Evolutionary conservation across 2,797 vertebrate species (phyloP), one percentile per base, ranked within the genome.

Genomic region (Buphagus erythrorhynchus): DNA sequence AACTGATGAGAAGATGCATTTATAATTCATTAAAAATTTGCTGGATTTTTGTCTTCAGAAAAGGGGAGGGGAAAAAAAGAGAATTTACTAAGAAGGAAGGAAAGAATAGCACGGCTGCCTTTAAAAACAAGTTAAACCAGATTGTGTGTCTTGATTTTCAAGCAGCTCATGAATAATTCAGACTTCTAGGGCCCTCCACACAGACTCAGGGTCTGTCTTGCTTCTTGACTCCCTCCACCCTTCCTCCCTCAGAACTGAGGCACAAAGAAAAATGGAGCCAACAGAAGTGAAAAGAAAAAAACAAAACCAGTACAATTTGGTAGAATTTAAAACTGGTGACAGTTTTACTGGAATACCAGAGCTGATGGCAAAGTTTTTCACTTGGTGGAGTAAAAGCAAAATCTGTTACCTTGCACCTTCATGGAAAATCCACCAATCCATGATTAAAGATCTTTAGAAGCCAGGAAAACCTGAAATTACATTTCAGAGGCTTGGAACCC

Each of bases 11-110:
- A 95, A n/a, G 72, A 83, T 55, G 66, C 78, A 97, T 85, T 91
- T 91, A 97, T 97, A 94, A 97, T 97, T 96, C 96, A 98, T 97
- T 97, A 96, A 97, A 95, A 93, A 97, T 76, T 78, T 43, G 14
- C 81, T 86, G 51, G 54, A 54, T 87, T 92, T 97, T 95, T 93
- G 78, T 93, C 86, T 95, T 94, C 88, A 68, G 68, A 93, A 83
- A 93, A 89, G 31, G 38, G 51, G 19, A n/a, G 8, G 25, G 49
- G 6, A 31, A 72, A 36, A 62, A 74, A 66, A 59, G 49, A 77
- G 49, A 78, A 20, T 36, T 35, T 59, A 51, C 87, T 88, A 83
- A 76, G 88, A 83, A 51, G 59, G 68, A 95, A 94, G 66, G 54
- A 75, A 77, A 95, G 85, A 29, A 38, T 84, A 94, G 75, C 72